These are phyloP conservation scores for Machaerirhynchus nigripectus DNA, from an alignment of 2,113 vertebrate species.

Conservation along the genomic window DNA sequence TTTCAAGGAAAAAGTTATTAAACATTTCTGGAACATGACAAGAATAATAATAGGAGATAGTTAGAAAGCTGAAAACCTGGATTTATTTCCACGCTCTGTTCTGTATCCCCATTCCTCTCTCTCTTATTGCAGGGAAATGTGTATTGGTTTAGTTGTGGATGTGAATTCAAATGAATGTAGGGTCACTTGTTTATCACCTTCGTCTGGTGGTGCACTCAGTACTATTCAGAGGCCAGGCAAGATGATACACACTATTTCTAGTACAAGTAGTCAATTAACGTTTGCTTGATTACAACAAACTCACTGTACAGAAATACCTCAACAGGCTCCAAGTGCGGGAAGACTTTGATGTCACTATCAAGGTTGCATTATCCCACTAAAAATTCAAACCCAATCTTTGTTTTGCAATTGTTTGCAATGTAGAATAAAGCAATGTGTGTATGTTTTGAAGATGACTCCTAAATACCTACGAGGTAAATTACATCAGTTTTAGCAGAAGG, in stretches of 20 bases:
- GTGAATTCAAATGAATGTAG: background rate
- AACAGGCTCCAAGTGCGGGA: background rate
- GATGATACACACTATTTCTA: background rate
- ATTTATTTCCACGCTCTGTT: background rate
- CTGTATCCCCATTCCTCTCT: background rate
- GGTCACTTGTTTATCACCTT: background rate
- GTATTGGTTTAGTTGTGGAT: background rate
- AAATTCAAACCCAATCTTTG: background rate
- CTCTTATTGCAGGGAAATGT: background rate
- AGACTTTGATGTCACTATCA: background rate
- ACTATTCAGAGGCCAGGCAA: background rate
- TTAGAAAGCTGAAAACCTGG: background rate
- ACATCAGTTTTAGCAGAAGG: background rate
- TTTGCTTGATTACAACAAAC: background rate
- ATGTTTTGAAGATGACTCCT: background rate
- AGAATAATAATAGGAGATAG: background rate
- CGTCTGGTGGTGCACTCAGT: background rate
- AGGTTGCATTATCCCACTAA: background rate
- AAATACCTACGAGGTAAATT: background rate
- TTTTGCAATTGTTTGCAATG: background rate
- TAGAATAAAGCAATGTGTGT: background rate
- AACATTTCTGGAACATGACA: background rate
- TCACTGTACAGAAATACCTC: background rate
- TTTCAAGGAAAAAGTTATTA: background rate
- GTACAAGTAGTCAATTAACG: background rate